Conservation (phyloP, 1,140 invertebrate species). For the Ganaspis sp. region DNA sequence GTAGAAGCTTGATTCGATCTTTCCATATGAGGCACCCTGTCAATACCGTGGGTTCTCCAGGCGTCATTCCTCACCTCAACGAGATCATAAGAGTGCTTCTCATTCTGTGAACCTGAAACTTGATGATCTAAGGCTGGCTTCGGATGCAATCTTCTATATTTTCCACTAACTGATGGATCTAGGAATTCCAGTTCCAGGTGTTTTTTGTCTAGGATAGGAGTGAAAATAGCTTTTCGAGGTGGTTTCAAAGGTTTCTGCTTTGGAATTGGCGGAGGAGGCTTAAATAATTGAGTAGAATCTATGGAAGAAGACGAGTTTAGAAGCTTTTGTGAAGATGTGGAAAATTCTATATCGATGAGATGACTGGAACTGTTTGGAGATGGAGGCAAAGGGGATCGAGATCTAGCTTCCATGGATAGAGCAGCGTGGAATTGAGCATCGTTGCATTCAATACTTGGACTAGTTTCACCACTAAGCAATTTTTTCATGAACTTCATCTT, state of each 20-base stretch:
- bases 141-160: conserved; percentile 61
- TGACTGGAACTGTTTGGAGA: conserved; percentile 78
- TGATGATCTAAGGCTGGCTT: conserved; percentile 63
- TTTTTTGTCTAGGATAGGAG: conserved; percentile 70
- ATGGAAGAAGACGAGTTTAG: conserved; percentile 52
- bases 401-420: conserved; percentile 84
- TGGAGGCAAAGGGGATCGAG: conserved; percentile 84
- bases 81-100: conserved; percentile 80
- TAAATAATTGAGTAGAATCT: conserved; percentile 56
- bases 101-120: conserved; percentile 57
- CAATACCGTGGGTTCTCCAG: conserved; percentile 86
- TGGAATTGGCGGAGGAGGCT: conserved; percentile 65
- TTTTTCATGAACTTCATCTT: conserved; percentile 92
- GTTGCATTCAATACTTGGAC: conserved; percentile 81
- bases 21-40: conserved; percentile 82
- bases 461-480: conserved; percentile 81
- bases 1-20: conserved; percentile 53
- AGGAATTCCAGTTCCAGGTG: conserved; percentile 53
- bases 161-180: conserved; percentile 53
- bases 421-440: conserved; percentile 86
- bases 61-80: conserved; percentile 84
- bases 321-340: conserved; percentile 64
- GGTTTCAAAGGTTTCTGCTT: conserved; percentile 82
- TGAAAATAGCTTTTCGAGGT: conserved; percentile 79
- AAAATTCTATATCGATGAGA: conserved; percentile 74